A percentile compares a stretch with the other conserved stretches of the same genome.
Conservation (phyloP, 2,888 invertebrate genomes). For the Chalcosyrphus nemorum region DNA sequence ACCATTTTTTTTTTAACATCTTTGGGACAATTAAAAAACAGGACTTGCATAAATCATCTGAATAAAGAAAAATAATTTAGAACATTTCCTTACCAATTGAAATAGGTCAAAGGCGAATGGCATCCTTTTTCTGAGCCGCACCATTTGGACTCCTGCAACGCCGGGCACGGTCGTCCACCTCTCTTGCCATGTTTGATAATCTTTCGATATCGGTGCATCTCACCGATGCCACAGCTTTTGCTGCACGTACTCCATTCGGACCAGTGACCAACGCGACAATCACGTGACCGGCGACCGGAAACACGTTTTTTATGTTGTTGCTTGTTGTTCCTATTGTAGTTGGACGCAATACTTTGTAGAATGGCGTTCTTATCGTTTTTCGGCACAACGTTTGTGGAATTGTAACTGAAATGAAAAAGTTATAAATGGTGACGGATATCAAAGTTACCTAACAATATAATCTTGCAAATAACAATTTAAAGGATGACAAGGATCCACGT, state of each 20-base stretch:
- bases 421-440: background rate
- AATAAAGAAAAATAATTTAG: background rate
- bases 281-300: conserved; percentile 85
- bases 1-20: too few relatives aligned
- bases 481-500: conserved; percentile 7
- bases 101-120: conserved; percentile 84
- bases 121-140: conserved; percentile 90
- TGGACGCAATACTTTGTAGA: conserved; percentile 87
- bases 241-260: conserved; percentile 94
- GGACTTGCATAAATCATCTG: background rate
- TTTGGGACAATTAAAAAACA: background rate
- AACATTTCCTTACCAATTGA: conserved; percentile 84
- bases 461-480: conserved; percentile 38
- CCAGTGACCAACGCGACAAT: conserved; percentile 94
- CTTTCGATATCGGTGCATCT: conserved; percentile 90
- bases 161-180: conserved; percentile 92
- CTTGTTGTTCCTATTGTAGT: conserved; percentile 83
- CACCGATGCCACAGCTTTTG: conserved; percentile 94
- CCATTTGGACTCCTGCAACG: conserved; percentile 93
- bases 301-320: conserved; percentile 79
- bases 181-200: conserved; percentile 89
- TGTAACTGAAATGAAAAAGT: conserved; percentile 75
- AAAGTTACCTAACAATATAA: conserved; percentile 46
- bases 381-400: conserved; percentile 78
- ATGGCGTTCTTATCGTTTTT: conserved; percentile 88